Evolutionary conservation across 53 echinoderm and acorn worm genomes (phyloP).

Genomic region (Luidia sarsii): DNA sequence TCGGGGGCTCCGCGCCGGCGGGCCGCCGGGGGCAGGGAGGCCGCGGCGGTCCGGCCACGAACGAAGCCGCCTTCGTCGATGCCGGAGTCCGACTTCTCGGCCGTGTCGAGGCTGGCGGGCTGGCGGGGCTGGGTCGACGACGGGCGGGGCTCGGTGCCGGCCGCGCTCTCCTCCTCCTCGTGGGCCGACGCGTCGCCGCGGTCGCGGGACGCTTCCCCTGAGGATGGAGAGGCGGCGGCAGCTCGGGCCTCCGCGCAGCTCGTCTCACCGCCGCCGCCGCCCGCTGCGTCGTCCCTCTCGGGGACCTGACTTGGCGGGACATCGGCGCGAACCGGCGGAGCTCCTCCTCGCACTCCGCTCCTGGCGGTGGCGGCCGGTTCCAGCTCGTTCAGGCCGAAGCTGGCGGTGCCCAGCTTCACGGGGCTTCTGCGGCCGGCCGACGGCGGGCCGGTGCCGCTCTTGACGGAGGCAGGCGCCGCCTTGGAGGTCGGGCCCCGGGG

Average conservation of each 20-base stretch:
- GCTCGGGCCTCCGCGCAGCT: too few species aligned
- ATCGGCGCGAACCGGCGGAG: too few species aligned
- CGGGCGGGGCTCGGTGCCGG: slow-evolving; percentile 10
- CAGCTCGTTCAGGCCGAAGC: slow-evolving; percentile 35
- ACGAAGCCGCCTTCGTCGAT: slow-evolving; percentile 7
- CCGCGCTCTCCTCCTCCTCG: slow-evolving; percentile 16
- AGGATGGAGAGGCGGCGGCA: slow-evolving; percentile 1
- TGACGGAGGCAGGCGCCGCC: neutral
- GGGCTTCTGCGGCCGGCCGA: slow-evolving; percentile 33
- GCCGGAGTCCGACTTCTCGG: slow-evolving; percentile 18
- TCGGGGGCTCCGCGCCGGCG: slow-evolving; percentile 49
- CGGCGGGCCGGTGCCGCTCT: slow-evolving; percentile 11
- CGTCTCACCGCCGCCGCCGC: neutral
- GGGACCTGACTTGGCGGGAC: too few species aligned
- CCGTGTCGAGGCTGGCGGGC: slow-evolving; percentile 7
- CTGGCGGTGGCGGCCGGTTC: slow-evolving; percentile 1
- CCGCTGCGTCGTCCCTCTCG: neutral
- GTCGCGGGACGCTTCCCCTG: slow-evolving; percentile 35
- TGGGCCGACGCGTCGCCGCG: slow-evolving; percentile 34
- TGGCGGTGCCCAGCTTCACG: slow-evolving; percentile 52
- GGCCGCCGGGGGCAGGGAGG: slow-evolving; percentile 63
- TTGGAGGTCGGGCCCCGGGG: neutral
- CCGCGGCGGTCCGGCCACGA: slow-evolving; percentile 19
- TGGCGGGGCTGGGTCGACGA: slow-evolving; percentile 25
- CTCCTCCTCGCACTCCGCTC: slow-evolving; percentile 19